Evolutionary conservation across 2,113 vertebrate species (phyloP).

Genomic region (Scalopus aquaticus): DNA sequence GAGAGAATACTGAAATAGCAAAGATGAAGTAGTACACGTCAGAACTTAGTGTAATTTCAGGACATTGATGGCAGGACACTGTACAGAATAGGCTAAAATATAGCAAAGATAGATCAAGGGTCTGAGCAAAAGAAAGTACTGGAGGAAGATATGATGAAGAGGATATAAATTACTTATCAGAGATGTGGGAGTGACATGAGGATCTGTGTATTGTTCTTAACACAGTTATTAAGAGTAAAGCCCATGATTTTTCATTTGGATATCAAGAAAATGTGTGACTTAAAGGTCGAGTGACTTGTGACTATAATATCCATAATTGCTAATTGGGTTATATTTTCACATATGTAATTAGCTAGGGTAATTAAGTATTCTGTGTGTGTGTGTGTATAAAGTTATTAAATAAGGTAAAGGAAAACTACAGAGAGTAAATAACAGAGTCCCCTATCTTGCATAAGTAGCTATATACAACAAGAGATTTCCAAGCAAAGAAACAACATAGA

Average conservation of each 20-base stretch:
- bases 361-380: not conserved
- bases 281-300: not conserved
- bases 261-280: not conserved
- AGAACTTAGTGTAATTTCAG: not conserved
- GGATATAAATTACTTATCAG: not conserved
- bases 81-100: not conserved
- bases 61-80: not conserved
- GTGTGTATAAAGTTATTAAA: not conserved
- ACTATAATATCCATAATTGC: not conserved
- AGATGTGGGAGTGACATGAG: not conserved
- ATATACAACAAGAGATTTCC: not conserved
- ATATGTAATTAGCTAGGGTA: not conserved
- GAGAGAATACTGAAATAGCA: not conserved
- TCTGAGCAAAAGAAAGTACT: not conserved
- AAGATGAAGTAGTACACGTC: not conserved
- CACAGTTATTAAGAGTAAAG: not conserved
- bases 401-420: not conserved
- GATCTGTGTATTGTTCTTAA: not conserved
- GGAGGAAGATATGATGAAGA: not conserved
- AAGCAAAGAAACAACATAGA: not conserved
- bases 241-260: not conserved
- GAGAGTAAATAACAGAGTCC: not conserved
- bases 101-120: too few relatives aligned
- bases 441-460: not conserved
- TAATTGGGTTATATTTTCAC: not conserved